Evolutionary conservation across 2,113 vertebrate species (phyloP), one percentile per base, ranked within the genome.

Genomic region (Daboia siamensis): DNA sequence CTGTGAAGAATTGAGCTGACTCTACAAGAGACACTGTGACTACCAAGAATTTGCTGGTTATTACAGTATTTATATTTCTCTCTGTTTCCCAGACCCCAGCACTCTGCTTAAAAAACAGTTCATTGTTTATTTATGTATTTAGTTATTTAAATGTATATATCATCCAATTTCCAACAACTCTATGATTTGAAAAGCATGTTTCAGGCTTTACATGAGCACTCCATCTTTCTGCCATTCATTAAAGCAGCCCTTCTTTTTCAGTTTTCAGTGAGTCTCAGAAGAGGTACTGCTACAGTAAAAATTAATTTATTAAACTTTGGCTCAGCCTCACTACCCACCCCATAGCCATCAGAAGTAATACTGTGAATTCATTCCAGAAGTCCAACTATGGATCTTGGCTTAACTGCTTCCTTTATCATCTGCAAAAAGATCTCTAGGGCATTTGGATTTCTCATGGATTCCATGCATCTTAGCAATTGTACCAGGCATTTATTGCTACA

Each of bases 11-110:
- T 69, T n/a, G 13, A 69, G 11, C 33, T 20, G 15, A 33, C 17
- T 80, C 69, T 74, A 5, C 24, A 44, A 51, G 59, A 20, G 0
- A 0, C 24, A 80, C 33, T 17, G 4, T 2, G 13, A 48, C 56
- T 57, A 88, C 3, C 7, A 0, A 0, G 6, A 48, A 0, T 91
- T 29, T 13, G 29, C 89, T 85, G 23, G 48, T 88, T 44, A 33
- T 80, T 80, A n/a, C n/a, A n/a, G n/a, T n/a, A 80, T 39, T 80
- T 80, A 39, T 39, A 80, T 80, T 80, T 39, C 33, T 3, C 69
- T 80, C 39, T 74, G n/a, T 5, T 33, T 74, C 64, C n/a, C 64
- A 74, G 33, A 74, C 1, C 13, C 64, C 13, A 74, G 64, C 29
- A 74, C n/a, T 74, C 13, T 74, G n/a, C 64, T 74, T n/a, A 74